Evolutionary conservation across 2,888 invertebrate species (phyloP).

Genomic region (Eupelmus urozonus): DNA sequence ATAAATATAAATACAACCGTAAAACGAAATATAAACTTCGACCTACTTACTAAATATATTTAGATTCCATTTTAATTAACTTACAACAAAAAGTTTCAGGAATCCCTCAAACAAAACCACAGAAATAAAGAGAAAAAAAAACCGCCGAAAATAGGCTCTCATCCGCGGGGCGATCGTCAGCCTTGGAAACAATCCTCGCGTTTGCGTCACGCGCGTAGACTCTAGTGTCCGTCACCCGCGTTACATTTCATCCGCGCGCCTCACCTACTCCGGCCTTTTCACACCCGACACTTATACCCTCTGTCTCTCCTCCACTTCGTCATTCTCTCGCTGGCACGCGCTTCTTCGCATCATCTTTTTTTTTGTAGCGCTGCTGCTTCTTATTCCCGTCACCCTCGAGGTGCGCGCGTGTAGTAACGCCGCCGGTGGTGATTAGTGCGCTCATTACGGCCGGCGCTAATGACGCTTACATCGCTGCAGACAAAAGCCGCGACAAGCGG

Average conservation of each 20-base stretch:
- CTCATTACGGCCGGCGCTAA: conserved; percentile 76
- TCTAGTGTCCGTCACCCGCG: neutral
- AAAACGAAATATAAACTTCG: no score
- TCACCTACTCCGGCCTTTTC: neutral
- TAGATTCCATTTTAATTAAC: no score
- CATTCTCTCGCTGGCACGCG: conserved; percentile 41
- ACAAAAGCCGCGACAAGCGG: conserved; percentile 68
- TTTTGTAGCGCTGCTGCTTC: no score
- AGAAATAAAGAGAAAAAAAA: no score
- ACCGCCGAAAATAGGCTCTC: neutral
- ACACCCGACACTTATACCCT: conserved; percentile 10
- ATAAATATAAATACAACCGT: no score
- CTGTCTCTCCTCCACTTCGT: conserved; percentile 37
- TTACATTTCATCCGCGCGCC: neutral
- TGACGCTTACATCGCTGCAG: conserved; percentile 72
- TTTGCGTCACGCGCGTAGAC: conserved; percentile 15
- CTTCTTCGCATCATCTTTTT: conserved; percentile 45
- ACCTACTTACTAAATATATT: no score
- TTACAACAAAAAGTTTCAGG: no score
- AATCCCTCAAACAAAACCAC: no score
- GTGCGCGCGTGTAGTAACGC: conserved; percentile 9
- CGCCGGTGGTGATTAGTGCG: conserved; percentile 75
- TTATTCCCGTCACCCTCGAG: conserved; percentile 17
- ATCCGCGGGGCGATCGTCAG: neutral
- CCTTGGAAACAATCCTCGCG: neutral